phyloP scores from a whole-genome alignment of 2,797 vertebrate genomes.

The Lagorchestes hirsutus region DNA sequence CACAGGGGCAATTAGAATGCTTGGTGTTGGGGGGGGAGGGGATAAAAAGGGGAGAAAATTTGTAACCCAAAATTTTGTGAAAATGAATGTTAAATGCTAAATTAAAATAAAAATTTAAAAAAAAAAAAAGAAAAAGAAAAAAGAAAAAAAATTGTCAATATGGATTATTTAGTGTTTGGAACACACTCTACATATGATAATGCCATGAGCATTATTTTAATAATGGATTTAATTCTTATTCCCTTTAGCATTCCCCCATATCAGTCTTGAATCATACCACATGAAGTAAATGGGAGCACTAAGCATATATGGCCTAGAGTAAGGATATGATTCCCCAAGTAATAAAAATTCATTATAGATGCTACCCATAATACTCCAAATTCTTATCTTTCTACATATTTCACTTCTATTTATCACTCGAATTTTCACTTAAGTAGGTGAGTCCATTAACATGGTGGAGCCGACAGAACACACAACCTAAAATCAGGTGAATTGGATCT shows the following conservation, averaged over 20 bases:
- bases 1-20: too few species aligned
- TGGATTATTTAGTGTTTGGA: background rate
- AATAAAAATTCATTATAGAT: background rate
- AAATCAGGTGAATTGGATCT: background rate
- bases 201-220: background rate
- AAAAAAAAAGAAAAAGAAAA: too few species aligned
- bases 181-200: slow-evolving; percentile 15
- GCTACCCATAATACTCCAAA: slow-evolving; percentile 9
- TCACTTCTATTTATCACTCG: slow-evolving; percentile 8
- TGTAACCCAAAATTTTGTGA: too few species aligned
- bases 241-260: background rate
- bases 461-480: background rate
- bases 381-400: slow-evolving; percentile 10
- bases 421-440: slow-evolving; percentile 18
- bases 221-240: background rate
- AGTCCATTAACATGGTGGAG: slow-evolving; percentile 17
- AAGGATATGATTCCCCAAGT: background rate
- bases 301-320: background rate
- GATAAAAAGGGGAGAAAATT: too few species aligned
- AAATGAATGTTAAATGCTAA: too few species aligned
- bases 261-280: background rate
- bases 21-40: too few species aligned
- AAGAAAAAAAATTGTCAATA: slow-evolving; percentile 7
- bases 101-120: too few species aligned
- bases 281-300: background rate